Conservation (phyloP, 1,140 invertebrate genomes). For the Cylas formicarius region DNA sequence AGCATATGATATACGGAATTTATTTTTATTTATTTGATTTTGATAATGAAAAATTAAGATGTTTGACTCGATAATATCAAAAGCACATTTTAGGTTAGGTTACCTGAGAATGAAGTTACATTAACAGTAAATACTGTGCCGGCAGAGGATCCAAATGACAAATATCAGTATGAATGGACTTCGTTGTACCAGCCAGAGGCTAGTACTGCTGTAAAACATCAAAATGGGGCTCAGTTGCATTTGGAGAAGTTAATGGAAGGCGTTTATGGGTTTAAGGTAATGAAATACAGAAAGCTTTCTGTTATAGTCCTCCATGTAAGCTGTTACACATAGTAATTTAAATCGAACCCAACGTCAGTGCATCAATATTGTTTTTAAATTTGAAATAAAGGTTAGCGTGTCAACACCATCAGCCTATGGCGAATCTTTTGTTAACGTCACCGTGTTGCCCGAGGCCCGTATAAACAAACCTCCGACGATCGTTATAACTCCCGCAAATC, state of each 20-base stretch:
- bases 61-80: too few species aligned
- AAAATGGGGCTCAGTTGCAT: constrained; percentile 72
- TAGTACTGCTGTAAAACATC: constrained; percentile 77
- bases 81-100: constrained; percentile 32
- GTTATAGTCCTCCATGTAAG: constrained; percentile 1
- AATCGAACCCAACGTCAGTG: neutral
- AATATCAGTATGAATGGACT: constrained; percentile 86
- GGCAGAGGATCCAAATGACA: constrained; percentile 50
- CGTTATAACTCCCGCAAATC: constrained; percentile 74
- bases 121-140: constrained; percentile 75
- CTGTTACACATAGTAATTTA: neutral
- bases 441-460: constrained; percentile 80
- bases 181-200: constrained; percentile 73
- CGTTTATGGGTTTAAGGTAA: constrained; percentile 81
- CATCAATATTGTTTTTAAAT: neutral
- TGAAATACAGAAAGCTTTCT: too few species aligned
- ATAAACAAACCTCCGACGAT: constrained; percentile 80
- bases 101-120: constrained; percentile 70
- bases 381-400: constrained; percentile 52
- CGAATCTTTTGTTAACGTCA: constrained; percentile 82
- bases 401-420: constrained; percentile 67
- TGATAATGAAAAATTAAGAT: too few species aligned
- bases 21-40: too few species aligned
- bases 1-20: too few species aligned
- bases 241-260: constrained; percentile 75